A percentile compares a stretch with the other conserved stretches of the same genome.
phyloP scores from a whole-genome alignment of 2,113 vertebrate genomes.

The Eulemur rufifrons region DNA sequence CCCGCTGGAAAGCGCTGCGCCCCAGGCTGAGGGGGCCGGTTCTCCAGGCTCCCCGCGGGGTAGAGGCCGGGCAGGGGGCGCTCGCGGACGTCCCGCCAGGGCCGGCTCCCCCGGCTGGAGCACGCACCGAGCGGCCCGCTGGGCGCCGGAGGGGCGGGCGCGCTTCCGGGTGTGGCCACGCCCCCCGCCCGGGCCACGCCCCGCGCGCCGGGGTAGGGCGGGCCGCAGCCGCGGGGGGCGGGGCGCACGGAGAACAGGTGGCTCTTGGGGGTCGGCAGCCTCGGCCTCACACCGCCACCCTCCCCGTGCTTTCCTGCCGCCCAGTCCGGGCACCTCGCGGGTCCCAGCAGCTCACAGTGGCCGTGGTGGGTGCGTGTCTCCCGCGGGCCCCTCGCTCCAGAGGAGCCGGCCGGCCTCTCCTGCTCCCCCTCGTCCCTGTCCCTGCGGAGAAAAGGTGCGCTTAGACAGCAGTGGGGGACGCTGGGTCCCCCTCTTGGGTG shows the following conservation, averaged over 20 bases:
- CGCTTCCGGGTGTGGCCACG: conserved; percentile 82
- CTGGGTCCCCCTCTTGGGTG: fast-evolving
- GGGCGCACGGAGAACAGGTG: conserved; percentile 85
- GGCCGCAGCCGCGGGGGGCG: conserved; percentile 84
- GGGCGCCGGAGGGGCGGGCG: conserved; percentile 72
- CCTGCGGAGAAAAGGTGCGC: conserved; percentile 46
- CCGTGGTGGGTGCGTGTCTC: conserved; percentile 83
- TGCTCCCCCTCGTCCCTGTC: conserved; percentile 81
- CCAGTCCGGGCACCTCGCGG: conserved; percentile 88
- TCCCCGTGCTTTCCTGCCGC: conserved; percentile 84
- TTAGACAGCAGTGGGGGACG: background rate
- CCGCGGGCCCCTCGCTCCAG: conserved; percentile 82
- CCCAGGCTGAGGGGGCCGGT: conserved; percentile 80
- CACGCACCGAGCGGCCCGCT: conserved; percentile 79
- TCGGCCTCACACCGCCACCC: conserved; percentile 83
- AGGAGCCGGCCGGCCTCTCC: conserved; percentile 72
- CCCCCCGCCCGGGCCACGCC: conserved; percentile 81
- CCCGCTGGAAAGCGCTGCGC: conserved; percentile 84
- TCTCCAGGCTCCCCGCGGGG: conserved; percentile 82
- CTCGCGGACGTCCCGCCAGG: conserved; percentile 84
- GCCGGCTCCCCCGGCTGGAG: conserved; percentile 83
- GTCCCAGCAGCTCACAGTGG: conserved; percentile 81
- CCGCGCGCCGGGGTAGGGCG: conserved; percentile 82
- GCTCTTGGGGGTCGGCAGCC: conserved; percentile 71
- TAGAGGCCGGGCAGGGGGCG: conserved; percentile 84